Percentiles rank a stretch among this genome's conserved stretches.
Conservation (phyloP, 1,140 invertebrate species). For the Zaprionus ornatus region DNA sequence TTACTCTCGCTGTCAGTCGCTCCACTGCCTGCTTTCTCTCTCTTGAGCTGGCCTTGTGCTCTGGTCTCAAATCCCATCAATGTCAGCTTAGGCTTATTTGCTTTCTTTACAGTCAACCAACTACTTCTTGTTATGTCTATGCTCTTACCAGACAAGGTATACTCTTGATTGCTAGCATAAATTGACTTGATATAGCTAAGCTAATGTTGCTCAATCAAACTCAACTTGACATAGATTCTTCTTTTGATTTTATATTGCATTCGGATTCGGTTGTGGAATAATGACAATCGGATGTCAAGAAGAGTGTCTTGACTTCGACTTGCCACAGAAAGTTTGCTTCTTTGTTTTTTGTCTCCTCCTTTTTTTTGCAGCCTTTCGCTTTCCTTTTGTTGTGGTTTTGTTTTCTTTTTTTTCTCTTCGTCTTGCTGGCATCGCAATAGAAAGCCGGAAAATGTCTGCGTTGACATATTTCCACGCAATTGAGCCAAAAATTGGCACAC, state of each 20-base stretch:
- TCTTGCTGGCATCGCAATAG: not conserved
- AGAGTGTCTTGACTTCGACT: not conserved
- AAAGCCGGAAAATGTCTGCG: constrained; percentile 19
- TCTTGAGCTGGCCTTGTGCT: constrained; percentile 22
- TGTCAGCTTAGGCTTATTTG: constrained; percentile 61
- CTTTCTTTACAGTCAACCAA: not conserved
- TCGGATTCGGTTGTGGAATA: too few species aligned
- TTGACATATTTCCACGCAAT: constrained; percentile 71
- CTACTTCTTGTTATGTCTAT: constrained; percentile 7
- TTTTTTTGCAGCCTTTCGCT: constrained; percentile 8
- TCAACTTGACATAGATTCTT: too few species aligned
- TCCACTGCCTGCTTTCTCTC: not conserved
- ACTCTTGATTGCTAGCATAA: not conserved
- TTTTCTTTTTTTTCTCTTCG: constrained; percentile 25
- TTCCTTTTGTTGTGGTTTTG: constrained; percentile 46
- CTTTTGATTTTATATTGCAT: too few species aligned
- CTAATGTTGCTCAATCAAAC: too few species aligned
- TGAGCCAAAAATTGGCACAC: constrained; percentile 60
- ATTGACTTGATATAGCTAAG: not conserved
- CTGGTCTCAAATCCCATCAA: constrained; percentile 67
- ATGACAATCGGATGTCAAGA: not conserved
- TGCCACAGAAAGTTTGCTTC: not conserved
- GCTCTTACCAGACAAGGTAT: not conserved
- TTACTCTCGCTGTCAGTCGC: constrained; percentile 4
- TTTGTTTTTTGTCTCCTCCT: constrained; percentile 18